phyloP scores from a whole-genome alignment of 2,797 vertebrate genomes.

The Chromobotia macracanthus region DNA sequence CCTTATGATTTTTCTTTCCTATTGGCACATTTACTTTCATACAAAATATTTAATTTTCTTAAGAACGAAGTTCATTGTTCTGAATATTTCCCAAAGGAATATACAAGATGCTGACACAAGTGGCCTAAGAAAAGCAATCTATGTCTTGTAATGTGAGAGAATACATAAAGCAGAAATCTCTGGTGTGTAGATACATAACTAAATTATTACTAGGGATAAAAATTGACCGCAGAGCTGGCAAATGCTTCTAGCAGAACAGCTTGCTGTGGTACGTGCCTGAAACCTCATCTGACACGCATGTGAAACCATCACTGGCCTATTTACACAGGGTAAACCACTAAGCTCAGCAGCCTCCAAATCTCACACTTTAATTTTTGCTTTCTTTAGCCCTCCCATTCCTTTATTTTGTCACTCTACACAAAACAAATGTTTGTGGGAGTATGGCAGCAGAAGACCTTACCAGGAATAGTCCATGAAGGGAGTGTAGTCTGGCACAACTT shows the following conservation, averaged over 20 bases:
- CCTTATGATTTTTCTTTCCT: neutral
- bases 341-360: neutral
- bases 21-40: neutral
- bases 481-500: constrained; percentile 48
- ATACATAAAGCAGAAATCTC: constrained; percentile 20
- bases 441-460: constrained; percentile 24
- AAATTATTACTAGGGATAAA: constrained; percentile 37
- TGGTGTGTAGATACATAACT: constrained; percentile 42
- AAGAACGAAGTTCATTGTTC: neutral
- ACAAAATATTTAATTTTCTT: neutral
- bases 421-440: constrained; percentile 45
- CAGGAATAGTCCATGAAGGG: constrained; percentile 29
- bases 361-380: constrained; percentile 50
- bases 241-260: constrained; percentile 18
- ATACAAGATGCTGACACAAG: constrained; percentile 21
- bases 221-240: constrained; percentile 41
- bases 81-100: neutral
- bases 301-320: constrained; percentile 44
- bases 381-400: neutral
- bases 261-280: constrained; percentile 38
- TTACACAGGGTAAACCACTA: constrained; percentile 43
- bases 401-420: constrained; percentile 4
- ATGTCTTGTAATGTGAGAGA: constrained; percentile 16
- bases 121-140: constrained; percentile 13
- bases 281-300: constrained; percentile 48